These are phyloP conservation scores for Drosophila nigricruria DNA, from an alignment of 2,888 invertebrate genomes.

Conservation along the genomic window DNA sequence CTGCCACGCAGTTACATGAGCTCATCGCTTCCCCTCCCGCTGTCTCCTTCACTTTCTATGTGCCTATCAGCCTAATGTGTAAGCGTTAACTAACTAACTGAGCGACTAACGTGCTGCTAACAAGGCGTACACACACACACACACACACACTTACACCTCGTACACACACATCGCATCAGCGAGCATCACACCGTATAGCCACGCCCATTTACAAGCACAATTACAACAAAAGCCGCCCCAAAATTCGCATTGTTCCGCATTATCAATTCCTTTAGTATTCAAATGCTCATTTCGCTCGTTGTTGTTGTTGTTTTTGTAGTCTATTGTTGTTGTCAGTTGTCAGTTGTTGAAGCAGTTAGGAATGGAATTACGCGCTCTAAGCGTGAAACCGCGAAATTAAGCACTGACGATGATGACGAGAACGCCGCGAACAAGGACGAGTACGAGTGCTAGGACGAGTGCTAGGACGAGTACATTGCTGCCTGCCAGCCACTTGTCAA, in stretches of 20 bases:
- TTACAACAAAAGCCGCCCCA: slow-evolving; percentile 59
- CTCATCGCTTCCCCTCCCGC: background rate
- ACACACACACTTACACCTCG: slow-evolving; percentile 2
- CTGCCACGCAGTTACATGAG: slow-evolving; percentile 23
- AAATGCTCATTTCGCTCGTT: slow-evolving; percentile 67
- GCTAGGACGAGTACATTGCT: slow-evolving; percentile 37
- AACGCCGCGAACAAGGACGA: slow-evolving; percentile 25
- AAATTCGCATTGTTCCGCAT: slow-evolving; percentile 55
- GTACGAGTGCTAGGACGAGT: background rate
- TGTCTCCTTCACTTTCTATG: background rate
- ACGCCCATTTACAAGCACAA: slow-evolving; percentile 63
- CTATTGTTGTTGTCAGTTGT: slow-evolving; percentile 31
- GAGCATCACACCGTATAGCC: slow-evolving; percentile 37
- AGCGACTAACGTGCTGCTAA: slow-evolving; percentile 63
- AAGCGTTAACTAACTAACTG: slow-evolving; percentile 68
- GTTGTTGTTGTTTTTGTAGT: slow-evolving; percentile 15
- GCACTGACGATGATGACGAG: slow-evolving; percentile 53
- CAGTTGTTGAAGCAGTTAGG: slow-evolving; percentile 48
- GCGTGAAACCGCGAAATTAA: slow-evolving; percentile 71
- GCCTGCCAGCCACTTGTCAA: slow-evolving; percentile 70
- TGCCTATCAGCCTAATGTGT: slow-evolving; percentile 51
- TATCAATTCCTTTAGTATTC: slow-evolving; percentile 72
- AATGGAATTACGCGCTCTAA: slow-evolving; percentile 56
- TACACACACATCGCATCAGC: slow-evolving; percentile 25
- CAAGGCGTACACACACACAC: slow-evolving; percentile 41